Evolutionary conservation across 2,797 vertebrate species (phyloP).

Genomic region (Loriculus beryllinus): DNA sequence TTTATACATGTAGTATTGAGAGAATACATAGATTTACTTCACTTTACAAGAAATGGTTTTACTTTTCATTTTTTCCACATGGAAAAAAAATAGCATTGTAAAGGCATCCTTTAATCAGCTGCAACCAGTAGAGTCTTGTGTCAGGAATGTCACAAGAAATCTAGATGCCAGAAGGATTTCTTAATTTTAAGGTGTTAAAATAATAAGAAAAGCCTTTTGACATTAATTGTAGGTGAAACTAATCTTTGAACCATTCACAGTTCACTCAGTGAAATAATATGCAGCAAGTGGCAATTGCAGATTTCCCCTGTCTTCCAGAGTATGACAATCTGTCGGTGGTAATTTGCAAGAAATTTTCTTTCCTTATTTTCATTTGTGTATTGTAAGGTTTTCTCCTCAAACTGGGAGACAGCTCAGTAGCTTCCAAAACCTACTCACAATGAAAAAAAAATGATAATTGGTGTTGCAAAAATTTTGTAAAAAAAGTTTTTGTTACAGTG

Average conservation of each 20-base stretch:
- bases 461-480: not conserved
- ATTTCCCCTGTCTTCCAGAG: not conserved
- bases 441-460: not conserved
- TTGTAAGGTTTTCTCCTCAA: not conserved
- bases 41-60: not conserved
- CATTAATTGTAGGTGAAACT: not conserved
- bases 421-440: not conserved
- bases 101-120: not conserved
- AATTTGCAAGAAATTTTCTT: not conserved
- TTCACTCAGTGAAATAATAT: not conserved
- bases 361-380: not conserved
- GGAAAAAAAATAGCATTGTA: not conserved
- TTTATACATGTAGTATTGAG: not conserved
- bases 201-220: not conserved
- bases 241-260: not conserved
- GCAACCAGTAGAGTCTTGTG: not conserved
- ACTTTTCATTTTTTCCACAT: not conserved
- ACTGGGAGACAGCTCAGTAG: not conserved
- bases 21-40: not conserved
- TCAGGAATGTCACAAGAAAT: not conserved
- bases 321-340: not conserved
- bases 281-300: not conserved
- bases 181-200: not conserved
- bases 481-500: not conserved
- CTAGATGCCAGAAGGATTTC: not conserved